These are phyloP conservation scores for Idaea aversata DNA, from an alignment of 2,888 invertebrate genomes.

Conservation along the genomic window DNA sequence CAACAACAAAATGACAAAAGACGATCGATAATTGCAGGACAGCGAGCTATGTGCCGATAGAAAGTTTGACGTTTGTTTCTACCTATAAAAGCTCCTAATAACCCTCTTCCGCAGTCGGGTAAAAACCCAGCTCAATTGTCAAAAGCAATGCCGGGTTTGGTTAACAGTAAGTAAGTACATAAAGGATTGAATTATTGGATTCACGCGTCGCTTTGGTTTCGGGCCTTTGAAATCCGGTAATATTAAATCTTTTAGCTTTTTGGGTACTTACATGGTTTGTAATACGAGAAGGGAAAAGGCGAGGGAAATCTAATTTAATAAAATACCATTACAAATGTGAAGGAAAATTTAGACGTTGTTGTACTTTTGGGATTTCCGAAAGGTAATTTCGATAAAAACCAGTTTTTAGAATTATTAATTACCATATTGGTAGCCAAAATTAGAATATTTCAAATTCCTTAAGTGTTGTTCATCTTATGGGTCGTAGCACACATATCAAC, in stretches of 20 bases:
- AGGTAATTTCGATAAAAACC: background rate
- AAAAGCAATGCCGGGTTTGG: constrained; percentile 21
- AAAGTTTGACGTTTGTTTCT: constrained; percentile 6
- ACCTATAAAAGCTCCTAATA: constrained; percentile 6
- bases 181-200: constrained; percentile 25
- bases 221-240: constrained; percentile 1
- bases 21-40: too few relatives aligned
- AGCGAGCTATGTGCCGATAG: background rate
- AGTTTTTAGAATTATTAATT: background rate
- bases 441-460: too few relatives aligned
- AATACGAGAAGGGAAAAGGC: background rate
- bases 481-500: too few relatives aligned
- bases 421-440: too few relatives aligned
- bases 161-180: constrained; percentile 19
- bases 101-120: constrained; percentile 5
- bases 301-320: background rate
- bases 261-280: background rate
- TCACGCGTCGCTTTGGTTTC: background rate
- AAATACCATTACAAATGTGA: background rate
- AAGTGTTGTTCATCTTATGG: too few relatives aligned
- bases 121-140: constrained; percentile 24
- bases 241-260: background rate
- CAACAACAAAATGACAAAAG: too few relatives aligned
- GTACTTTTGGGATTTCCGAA: background rate
- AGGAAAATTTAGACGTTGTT: background rate